Evolutionary conservation across 2,888 invertebrate species (phyloP).

Genomic region (Acrobasis suavella): DNA sequence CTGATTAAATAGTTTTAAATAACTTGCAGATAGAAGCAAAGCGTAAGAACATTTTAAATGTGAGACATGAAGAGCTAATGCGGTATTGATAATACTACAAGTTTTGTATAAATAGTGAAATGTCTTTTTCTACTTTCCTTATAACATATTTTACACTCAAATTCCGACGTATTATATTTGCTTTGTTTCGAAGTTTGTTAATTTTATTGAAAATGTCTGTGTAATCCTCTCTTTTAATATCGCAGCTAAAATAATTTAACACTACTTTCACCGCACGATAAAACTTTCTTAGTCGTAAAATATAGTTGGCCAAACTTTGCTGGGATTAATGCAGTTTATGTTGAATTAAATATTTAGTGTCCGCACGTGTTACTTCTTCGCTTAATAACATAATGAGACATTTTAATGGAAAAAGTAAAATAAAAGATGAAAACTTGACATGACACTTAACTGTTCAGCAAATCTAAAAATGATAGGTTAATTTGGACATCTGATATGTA

Average conservation of each 20-base stretch:
- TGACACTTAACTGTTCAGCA: too few relatives aligned
- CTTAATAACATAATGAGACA: not conserved
- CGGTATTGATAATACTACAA: too few relatives aligned
- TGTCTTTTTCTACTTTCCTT: not conserved
- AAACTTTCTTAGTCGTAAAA: conserved; percentile 20
- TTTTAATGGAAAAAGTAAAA: not conserved
- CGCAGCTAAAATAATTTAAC: conserved; percentile 18
- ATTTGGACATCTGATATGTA: too few relatives aligned
- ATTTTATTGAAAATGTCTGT: conserved; percentile 17
- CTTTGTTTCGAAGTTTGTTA: conserved; percentile 14
- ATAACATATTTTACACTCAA: not conserved
- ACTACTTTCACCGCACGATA: conserved; percentile 19
- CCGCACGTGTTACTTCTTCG: not conserved
- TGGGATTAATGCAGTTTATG: conserved; percentile 16
- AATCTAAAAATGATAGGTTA: too few relatives aligned
- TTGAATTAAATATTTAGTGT: conserved; percentile 20
- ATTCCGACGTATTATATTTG: conserved; percentile 2
- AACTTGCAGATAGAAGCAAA: too few relatives aligned
- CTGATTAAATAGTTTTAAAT: too few relatives aligned
- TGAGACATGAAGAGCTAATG: too few relatives aligned
- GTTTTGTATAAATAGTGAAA: not conserved
- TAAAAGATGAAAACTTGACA: not conserved
- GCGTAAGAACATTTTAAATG: too few relatives aligned
- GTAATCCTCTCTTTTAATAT: conserved; percentile 18
- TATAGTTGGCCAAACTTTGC: conserved; percentile 16